Evolutionary conservation across 2,888 invertebrate species (phyloP).

Genomic region (Callyntrura sp.): DNA sequence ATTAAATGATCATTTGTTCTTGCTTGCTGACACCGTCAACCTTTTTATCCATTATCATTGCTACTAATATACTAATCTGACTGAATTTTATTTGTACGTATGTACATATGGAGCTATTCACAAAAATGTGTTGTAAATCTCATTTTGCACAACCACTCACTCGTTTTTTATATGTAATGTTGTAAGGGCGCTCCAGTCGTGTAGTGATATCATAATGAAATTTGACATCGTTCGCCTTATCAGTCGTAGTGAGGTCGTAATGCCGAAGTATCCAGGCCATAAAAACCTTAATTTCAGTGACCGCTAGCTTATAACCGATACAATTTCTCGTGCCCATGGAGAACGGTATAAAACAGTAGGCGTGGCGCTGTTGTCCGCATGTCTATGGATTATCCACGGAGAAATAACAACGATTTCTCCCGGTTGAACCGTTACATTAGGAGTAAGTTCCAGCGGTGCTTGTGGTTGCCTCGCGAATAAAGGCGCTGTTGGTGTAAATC

Average conservation of each 20-base stretch:
- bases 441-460: not conserved
- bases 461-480: not conserved
- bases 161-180: slow-evolving; percentile 20
- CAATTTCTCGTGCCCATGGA: slow-evolving; percentile 4
- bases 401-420: not conserved
- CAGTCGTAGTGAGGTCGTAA: not conserved
- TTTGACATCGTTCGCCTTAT: not conserved
- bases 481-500: not conserved
- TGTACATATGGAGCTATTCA: no score
- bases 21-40: no score
- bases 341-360: not conserved
- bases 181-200: not conserved
- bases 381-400: not conserved
- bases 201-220: not conserved
- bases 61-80: no score
- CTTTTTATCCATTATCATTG: no score
- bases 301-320: slow-evolving; percentile 2
- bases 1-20: no score
- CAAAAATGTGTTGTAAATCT: no score
- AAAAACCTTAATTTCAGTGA: not conserved
- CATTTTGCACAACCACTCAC: no score
- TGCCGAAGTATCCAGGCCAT: not conserved
- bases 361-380: not conserved
- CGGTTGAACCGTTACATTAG: not conserved
- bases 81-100: no score